A percentile compares a stretch with the other conserved stretches of the same genome.
Evolutionary conservation across 2,888 invertebrate species (phyloP).

Genomic region (Tachina lurida): DNA sequence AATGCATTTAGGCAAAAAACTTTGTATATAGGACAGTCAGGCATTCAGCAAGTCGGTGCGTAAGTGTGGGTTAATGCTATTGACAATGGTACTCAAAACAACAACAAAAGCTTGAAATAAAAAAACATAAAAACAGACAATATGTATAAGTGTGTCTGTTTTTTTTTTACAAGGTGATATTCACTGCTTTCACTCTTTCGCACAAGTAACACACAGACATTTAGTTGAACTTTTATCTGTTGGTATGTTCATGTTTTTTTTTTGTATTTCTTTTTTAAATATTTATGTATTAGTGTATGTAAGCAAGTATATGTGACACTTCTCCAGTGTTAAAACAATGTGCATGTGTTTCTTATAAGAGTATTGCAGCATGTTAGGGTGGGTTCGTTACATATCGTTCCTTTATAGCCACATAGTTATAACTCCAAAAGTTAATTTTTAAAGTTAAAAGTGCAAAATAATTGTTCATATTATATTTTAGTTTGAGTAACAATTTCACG

Average conservation of each 20-base stretch:
- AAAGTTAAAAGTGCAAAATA: not conserved
- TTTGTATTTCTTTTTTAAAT: not conserved
- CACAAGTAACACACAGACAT: not conserved
- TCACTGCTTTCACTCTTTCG: not conserved
- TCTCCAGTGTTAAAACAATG: not conserved
- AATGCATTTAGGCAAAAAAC: constrained; percentile 28
- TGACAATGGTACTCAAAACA: constrained; percentile 39
- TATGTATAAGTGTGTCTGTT: not conserved
- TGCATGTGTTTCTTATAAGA: constrained; percentile 33
- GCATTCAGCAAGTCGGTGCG: not conserved
- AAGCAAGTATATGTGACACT: not conserved
- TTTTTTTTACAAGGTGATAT: constrained; percentile 28
- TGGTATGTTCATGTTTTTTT: not conserved
- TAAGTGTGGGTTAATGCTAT: constrained; percentile 52
- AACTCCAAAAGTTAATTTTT: too few relatives aligned
- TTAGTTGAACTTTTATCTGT: not conserved
- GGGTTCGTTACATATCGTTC: not conserved
- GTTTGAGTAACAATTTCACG: not conserved
- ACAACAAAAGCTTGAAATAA: constrained; percentile 7
- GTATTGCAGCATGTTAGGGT: constrained; percentile 20
- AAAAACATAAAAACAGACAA: not conserved
- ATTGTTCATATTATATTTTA: too few relatives aligned
- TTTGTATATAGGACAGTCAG: not conserved
- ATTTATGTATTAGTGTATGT: too few relatives aligned
- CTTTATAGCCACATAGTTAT: too few relatives aligned